Evolutionary conservation across 2,113 vertebrate species (phyloP).

Genomic region (Peromyscus californicus): DNA sequence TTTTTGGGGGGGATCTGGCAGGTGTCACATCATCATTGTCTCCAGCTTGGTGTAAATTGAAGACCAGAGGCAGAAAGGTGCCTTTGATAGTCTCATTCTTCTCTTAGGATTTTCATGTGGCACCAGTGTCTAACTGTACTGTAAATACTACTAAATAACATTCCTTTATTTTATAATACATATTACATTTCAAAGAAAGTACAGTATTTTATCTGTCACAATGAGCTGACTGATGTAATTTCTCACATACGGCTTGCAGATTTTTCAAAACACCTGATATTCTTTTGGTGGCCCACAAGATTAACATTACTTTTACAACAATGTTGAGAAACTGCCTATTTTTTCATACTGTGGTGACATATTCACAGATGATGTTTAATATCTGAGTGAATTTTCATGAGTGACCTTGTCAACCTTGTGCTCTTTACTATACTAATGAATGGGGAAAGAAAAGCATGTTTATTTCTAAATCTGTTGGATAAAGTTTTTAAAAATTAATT

Average conservation of each 20-base stretch:
- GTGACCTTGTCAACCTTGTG: not conserved
- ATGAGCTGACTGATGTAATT: constrained; percentile 9
- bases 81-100: not conserved
- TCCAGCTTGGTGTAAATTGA: not conserved
- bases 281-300: not conserved
- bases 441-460: not conserved
- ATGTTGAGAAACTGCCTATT: not conserved
- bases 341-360: not conserved
- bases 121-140: not conserved
- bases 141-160: not conserved
- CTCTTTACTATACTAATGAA: not conserved
- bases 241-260: not conserved
- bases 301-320: constrained; percentile 31
- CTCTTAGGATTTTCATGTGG: not conserved
- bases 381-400: not conserved
- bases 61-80: not conserved
- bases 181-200: not conserved
- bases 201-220: not conserved
- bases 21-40: not conserved
- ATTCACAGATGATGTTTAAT: not conserved
- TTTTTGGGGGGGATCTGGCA: not conserved
- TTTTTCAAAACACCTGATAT: not conserved
- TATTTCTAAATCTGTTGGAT: not conserved
- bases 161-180: constrained; percentile 30
- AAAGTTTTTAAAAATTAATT: constrained; percentile 20